Evolutionary conservation across 1,140 invertebrate genomes (phyloP), one percentile per base, ranked within the genome.

Genomic region (Trinorchestia longiramus): DNA sequence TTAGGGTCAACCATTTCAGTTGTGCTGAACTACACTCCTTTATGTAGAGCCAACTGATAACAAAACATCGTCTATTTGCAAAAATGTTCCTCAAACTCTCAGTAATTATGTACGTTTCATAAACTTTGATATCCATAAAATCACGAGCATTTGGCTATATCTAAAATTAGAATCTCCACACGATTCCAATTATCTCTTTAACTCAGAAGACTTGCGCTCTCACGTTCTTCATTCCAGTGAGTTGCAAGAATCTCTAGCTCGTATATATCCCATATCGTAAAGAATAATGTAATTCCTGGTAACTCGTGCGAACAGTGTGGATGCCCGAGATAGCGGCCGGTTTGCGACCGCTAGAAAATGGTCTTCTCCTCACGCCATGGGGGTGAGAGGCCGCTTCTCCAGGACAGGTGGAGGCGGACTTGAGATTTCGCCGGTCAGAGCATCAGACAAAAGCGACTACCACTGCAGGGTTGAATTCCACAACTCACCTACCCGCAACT

Each of bases 351-450:
- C 96, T 97, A 97, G 91, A 98, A 98, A 11, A 97, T 98, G 95
- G 96, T 97, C 42, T 97, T 98, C 17, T 97, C 97, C 90, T 97
- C 98, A 23, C 96, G 97, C 62, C 98, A 98, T 97, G 97, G 97
- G 47, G 95, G 96, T 43, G 97, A 97, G 94, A 97, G 97, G 53
- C 95, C 96, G 53, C 87, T 97, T 95, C 97, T 97, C 95, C 97
- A 97, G 91, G 97, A 97, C 94, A 97, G 98, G 96, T 97, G 98
- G 43, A 97, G 98, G 44, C 98, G 98, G 97, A 98, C 98, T 97
- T 98, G 98, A 97, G 98, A 98, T 97, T 98, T 97, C n/a, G 98
- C 97, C 95, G 98, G 98, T 97, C 98, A 98, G 96, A 97, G 97
- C 97, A 98, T 98, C 97, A 0, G 97, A 97, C 87, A 97, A 97